Conservation (phyloP, 2,113 vertebrate genomes). For the Gavia stellata region DNA sequence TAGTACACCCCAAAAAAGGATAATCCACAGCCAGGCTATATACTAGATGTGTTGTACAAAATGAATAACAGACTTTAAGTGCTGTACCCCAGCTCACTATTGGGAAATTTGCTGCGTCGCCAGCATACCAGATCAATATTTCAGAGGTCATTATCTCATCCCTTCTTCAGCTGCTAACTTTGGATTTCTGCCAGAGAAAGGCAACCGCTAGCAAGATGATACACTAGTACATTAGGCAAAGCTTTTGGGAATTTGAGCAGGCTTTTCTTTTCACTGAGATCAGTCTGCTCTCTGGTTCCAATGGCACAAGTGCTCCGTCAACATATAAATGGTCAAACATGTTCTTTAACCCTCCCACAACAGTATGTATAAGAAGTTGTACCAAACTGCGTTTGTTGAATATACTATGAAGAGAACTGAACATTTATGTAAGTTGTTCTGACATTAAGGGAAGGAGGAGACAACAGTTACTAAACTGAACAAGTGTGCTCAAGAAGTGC, state of each 20-base stretch:
- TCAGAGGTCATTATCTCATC: constrained; percentile 68
- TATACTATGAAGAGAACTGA: neutral
- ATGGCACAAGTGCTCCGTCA: neutral
- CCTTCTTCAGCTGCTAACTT: constrained; percentile 43
- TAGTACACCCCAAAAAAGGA: neutral
- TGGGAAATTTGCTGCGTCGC: constrained; percentile 37
- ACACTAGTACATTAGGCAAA: constrained; percentile 3
- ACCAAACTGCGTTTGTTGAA: neutral
- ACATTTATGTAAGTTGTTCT: neutral
- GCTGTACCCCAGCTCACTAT: neutral
- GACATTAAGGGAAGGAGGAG: neutral
- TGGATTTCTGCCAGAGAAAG: constrained; percentile 42
- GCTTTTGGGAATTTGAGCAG: constrained; percentile 9
- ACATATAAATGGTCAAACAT: neutral
- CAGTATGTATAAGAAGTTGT: neutral
- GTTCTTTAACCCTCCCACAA: neutral
- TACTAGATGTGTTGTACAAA: neutral
- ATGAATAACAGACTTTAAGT: neutral
- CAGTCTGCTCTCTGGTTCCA: neutral
- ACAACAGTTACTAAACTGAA: neutral
- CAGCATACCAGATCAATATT: constrained; percentile 63
- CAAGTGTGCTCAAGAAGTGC: neutral
- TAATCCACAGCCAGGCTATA: neutral
- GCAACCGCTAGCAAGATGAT: constrained; percentile 23
- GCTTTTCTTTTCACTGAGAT: constrained; percentile 43